Conservation (phyloP, 2,888 invertebrate species). For the Ditula angustiorana region DNA sequence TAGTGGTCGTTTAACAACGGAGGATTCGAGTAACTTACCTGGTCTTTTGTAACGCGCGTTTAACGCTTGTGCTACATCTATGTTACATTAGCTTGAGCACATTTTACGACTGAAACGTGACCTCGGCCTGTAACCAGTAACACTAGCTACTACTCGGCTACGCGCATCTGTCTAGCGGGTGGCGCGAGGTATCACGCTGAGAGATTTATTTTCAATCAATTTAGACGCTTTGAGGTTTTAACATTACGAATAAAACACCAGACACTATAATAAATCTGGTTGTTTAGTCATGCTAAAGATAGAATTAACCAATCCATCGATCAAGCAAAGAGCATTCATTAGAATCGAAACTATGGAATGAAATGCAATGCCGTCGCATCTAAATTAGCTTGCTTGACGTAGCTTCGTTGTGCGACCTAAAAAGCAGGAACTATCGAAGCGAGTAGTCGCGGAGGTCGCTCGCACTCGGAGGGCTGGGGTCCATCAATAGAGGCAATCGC, state of each 20-base stretch:
- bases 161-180: slow-evolving; percentile 8
- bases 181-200: slow-evolving; percentile 16
- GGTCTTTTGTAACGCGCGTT: slow-evolving; percentile 46
- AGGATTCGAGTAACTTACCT: slow-evolving; percentile 47
- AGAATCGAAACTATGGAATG: slow-evolving; percentile 54
- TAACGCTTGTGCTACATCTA: slow-evolving; percentile 47
- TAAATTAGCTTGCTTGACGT: slow-evolving; percentile 1
- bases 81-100: slow-evolving; percentile 49
- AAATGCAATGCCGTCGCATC: slow-evolving; percentile 25
- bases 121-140: slow-evolving; percentile 33
- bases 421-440: slow-evolving; percentile 32
- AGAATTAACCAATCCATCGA: slow-evolving; percentile 23
- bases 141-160: slow-evolving; percentile 24
- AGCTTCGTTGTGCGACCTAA: not conserved
- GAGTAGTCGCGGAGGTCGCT: slow-evolving; percentile 19
- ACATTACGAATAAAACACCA: slow-evolving; percentile 21
- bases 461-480: slow-evolving; percentile 51
- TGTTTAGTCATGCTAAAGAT: slow-evolving; percentile 5
- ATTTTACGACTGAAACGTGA: slow-evolving; percentile 56
- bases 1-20: slow-evolving; percentile 49
- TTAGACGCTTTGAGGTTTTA: slow-evolving; percentile 19
- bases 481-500: slow-evolving; percentile 66
- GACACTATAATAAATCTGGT: slow-evolving; percentile 20
- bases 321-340: not conserved
- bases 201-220: slow-evolving; percentile 39